Conservation (phyloP, 2,888 invertebrate species). For the Drosophila nigricruria region DNA sequence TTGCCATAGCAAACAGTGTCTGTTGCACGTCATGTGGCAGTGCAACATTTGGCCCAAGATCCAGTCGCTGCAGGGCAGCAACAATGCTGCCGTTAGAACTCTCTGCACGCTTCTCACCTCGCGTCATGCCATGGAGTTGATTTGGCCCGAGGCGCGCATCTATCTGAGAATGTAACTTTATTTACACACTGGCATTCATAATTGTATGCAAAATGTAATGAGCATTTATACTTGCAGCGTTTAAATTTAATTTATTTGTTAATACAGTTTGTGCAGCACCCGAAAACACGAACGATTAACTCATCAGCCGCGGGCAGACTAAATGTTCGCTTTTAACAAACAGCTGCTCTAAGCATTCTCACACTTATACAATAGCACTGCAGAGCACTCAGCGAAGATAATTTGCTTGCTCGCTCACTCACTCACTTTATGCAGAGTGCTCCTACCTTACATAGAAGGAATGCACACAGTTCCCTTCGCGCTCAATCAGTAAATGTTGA, state of each 20-base stretch:
- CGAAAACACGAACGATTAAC: too few species aligned
- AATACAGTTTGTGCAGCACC: not conserved
- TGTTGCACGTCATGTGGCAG: conserved; percentile 41
- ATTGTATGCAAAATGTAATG: not conserved
- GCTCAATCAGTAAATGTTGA: not conserved
- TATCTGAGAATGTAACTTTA: conserved; percentile 6
- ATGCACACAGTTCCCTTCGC: not conserved
- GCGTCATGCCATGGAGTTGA: conserved; percentile 14
- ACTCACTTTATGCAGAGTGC: not conserved
- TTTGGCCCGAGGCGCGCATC: conserved; percentile 16
- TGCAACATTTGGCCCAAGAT: conserved; percentile 36
- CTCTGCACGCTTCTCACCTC: conserved; percentile 23
- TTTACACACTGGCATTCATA: not conserved
- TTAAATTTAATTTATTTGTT: not conserved
- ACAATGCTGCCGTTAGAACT: conserved; percentile 33
- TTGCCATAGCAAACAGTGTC: conserved; percentile 29
- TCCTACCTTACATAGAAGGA: not conserved
- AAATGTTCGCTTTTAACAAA: not conserved
- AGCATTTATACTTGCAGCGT: not conserved
- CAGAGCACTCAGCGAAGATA: not conserved
- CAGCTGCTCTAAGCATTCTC: not conserved
- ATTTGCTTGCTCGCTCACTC: not conserved
- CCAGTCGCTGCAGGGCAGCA: conserved; percentile 15
- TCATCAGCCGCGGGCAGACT: not conserved
- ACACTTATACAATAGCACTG: not conserved